Evolutionary conservation across 2,888 invertebrate species (phyloP).

Genomic region (Dilophus febrilis): DNA sequence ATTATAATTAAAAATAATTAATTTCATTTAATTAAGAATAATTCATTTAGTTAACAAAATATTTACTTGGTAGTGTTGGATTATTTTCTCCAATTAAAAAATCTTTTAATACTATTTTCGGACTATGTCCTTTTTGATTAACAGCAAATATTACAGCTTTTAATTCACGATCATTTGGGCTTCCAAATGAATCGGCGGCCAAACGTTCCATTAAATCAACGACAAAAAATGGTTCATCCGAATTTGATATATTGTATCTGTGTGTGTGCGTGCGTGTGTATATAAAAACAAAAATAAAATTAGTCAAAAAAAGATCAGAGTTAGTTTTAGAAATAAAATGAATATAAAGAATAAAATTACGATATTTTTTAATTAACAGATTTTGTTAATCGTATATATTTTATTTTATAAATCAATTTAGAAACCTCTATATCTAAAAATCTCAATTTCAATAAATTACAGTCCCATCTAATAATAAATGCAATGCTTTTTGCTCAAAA

Average conservation of each 20-base stretch:
- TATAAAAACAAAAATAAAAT: no score
- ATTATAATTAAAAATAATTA: background rate
- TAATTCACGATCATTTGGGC: slow-evolving; percentile 64
- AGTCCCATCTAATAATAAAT: no score
- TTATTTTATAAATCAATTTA: no score
- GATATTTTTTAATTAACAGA: no score
- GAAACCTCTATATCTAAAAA: no score
- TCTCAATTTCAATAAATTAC: no score
- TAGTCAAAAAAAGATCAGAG: background rate
- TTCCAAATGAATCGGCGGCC: slow-evolving; percentile 58
- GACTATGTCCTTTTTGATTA: slow-evolving; percentile 68
- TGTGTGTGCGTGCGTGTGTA: no score
- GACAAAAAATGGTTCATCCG: slow-evolving; percentile 28
- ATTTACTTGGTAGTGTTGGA: background rate
- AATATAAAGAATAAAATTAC: no score
- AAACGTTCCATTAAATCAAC: slow-evolving; percentile 16
- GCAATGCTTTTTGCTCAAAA: no score
- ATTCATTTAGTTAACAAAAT: background rate
- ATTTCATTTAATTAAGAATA: background rate
- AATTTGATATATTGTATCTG: slow-evolving; percentile 29
- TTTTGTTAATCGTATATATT: no score
- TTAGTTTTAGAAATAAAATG: background rate
- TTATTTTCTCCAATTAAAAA: slow-evolving; percentile 42
- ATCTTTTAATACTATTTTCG: slow-evolving; percentile 52
- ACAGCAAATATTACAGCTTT: slow-evolving; percentile 60